Base-by-base conservation (phyloP, 2,797 vertebrate species). In the Dipus sagitta region DNA sequence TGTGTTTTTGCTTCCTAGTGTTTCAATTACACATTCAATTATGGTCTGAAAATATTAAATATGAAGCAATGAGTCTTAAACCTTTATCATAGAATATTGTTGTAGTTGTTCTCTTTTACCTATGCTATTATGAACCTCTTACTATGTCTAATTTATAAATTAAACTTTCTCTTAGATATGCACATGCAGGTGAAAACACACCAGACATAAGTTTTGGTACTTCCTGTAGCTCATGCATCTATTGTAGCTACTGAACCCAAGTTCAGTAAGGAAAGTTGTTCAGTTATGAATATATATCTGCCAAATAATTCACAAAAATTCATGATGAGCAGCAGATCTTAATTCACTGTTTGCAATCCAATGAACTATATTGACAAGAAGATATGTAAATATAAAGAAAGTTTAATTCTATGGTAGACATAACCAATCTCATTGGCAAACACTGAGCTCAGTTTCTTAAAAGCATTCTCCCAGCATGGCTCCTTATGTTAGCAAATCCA, bases 311-410 rank as follows among this genome's bases (percentile, higher is more conserved):
- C 8, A 54, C 82, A 34, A 89, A 68, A 86, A 78, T 74, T 89
- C 52, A 62, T 91, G 81, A 65, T 62, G 52, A 92, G 32, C 72
- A 70, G 6, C 28, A 70, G 24, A 78, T 74, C 93, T 78, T 91
- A 90, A 87, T 77, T 92, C 42, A 58, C 8, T 12, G 13, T 17
- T 30, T 92, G 60, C 1, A 78, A n/a, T 64, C 54, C 28, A 87
- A 9, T 86, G 62, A 64, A 64, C 4, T 58, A 65, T 24, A 58
- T 21, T 9, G 21, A 38, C 86, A 71, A 72, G 32, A 88, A 42
- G 20, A 67, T 24, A 62, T 62, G 14, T 18, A 90, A 34, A 42
- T 62, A 79, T 18, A 47, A 80, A 87, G 54, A 17, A 58, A 58
- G 54, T 15, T 58, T 58, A 74, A 78, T 4, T 78, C 52, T 78